Evolutionary conservation across 2,888 invertebrate genomes (phyloP), one percentile per base, ranked within the genome.

Genomic region (Syritta pipiens): DNA sequence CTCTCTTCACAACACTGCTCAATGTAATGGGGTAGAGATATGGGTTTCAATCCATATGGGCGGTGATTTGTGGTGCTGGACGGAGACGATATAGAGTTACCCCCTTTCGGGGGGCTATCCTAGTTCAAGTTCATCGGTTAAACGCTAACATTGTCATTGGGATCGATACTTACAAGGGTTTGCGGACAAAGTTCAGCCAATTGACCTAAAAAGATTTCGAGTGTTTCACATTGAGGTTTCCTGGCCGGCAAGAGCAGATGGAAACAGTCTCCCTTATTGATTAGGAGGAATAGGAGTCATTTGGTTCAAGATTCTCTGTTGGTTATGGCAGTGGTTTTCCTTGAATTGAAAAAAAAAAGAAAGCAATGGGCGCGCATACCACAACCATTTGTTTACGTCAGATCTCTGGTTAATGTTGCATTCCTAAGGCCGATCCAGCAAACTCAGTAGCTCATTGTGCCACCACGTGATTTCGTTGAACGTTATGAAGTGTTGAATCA

Each of bases 1-100:
- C 20, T 28, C 44, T 24, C 44, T 35, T 74, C 19, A 65, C 57
- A 67, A 55, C 75, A 68, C 53, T 55, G 37, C 67, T 53, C 14
- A 12, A 26, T 48, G 72, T 57, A 63, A 55, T 60, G 30, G 65
- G 57, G 19, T 42, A 42, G 26, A 51, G 72, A 74, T 74, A 74
- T 53, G 49, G 46, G 46, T 60, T 74, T 49, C 35, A 49, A 17
- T 42, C 22, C 49, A 51, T 49, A 57, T 60, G 59, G 37, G 12
- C 28, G 12, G 1, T 7, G 22, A 9, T 4, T 7, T 5, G 5
- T 32, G 26, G 24, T 22, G 12, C 35, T n/a, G 22, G 40, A 20
- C 22, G 1, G 14, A 28, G 42, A 44, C 20, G 17, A 51, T 72
- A 51, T 51, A 22, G 35, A 51, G 37, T 46, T 65, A 22, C 42